Percentiles rank a stretch among this genome's conserved stretches.
Evolutionary conservation across 2,888 invertebrate genomes (phyloP).

Genomic region (Cheilosia scutellata): DNA sequence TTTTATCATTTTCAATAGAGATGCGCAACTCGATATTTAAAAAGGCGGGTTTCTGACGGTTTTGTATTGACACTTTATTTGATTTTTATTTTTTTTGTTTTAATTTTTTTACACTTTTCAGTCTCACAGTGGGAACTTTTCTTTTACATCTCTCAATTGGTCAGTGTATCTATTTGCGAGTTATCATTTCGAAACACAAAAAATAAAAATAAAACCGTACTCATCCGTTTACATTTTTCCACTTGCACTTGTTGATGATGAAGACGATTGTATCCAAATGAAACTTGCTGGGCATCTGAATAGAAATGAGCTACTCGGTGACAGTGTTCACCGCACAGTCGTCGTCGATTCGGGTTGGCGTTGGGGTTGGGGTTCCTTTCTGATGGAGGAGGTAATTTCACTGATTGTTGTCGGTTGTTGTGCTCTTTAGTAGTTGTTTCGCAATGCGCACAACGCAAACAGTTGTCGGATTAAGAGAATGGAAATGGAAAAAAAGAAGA

Average conservation of each 20-base stretch:
- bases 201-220: constrained; percentile 17
- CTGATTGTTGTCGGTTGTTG: constrained; percentile 74
- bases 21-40: constrained; percentile 18
- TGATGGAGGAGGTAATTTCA: constrained; percentile 71
- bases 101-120: constrained; percentile 17
- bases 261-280: constrained; percentile 67
- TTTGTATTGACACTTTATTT: constrained; percentile 24
- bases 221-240: constrained; percentile 75
- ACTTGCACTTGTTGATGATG: constrained; percentile 75
- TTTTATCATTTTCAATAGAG: constrained; percentile 58
- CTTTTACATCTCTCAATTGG: constrained; percentile 62
- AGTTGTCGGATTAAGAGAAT: constrained; percentile 72
- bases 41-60: background rate
- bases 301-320: constrained; percentile 63
- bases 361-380: constrained; percentile 64
- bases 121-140: constrained; percentile 26
- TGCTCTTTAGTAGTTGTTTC: constrained; percentile 72
- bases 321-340: constrained; percentile 46
- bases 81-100: background rate
- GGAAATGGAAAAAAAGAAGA: constrained; percentile 55
- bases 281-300: constrained; percentile 70
- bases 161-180: constrained; percentile 59
- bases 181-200: constrained; percentile 58
- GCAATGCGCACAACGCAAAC: constrained; percentile 74
- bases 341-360: constrained; percentile 33